These are phyloP conservation scores for Caenorhabditis wallacei DNA, from an alignment of 2,888 invertebrate species.

Conservation along the genomic window DNA sequence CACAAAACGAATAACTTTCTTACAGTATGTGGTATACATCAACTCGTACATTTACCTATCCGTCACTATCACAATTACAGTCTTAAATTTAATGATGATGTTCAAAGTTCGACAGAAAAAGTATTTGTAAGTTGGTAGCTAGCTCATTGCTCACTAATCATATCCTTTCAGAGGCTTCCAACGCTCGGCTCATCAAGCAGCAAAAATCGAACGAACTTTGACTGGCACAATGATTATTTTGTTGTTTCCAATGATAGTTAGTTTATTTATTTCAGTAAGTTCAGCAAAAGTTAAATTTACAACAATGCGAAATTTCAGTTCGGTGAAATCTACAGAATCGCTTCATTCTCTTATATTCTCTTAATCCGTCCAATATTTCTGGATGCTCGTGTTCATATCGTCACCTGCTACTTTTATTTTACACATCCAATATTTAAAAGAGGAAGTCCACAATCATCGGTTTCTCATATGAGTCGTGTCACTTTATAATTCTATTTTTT, in stretches of 20 bases:
- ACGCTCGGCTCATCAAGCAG: neutral
- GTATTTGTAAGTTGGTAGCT: neutral
- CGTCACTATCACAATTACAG: neutral
- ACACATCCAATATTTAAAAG: neutral
- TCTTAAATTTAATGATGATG: neutral
- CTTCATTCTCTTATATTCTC: neutral
- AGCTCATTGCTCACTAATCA: no score
- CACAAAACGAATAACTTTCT: no score
- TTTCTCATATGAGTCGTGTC: neutral
- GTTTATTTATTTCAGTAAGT: no score
- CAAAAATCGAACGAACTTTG: no score
- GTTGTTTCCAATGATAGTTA: no score
- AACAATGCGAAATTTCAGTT: neutral
- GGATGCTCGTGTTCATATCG: neutral
- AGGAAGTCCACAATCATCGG: neutral
- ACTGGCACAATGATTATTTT: no score
- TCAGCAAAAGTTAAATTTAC: no score
- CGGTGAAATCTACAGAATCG: conserved; percentile 6
- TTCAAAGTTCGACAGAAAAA: conserved; percentile 8
- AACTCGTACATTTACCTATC: neutral
- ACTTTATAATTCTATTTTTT: no score
- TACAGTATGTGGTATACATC: neutral
- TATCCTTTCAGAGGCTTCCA: neutral
- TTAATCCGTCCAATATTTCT: neutral
- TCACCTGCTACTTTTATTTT: conserved; percentile 3